Evolutionary conservation across 2,113 vertebrate genomes (phyloP).

Genomic region (Todiramphus chloris): DNA sequence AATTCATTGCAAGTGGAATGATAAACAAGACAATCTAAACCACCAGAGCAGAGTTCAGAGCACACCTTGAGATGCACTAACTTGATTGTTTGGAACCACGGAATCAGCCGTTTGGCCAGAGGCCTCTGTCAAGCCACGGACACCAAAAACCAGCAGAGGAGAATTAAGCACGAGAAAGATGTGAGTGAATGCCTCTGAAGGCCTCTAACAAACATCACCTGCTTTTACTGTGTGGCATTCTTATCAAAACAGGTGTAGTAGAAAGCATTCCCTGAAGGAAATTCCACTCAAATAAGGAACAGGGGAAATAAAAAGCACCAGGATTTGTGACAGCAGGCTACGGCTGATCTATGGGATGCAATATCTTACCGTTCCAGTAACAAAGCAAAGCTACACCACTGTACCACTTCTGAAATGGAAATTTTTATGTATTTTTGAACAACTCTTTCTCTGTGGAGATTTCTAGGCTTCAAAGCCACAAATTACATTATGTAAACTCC

Average conservation of each 20-base stretch:
- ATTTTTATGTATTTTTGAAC: background rate
- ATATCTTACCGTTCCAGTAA: background rate
- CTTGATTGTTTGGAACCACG: background rate
- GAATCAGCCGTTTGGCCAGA: background rate
- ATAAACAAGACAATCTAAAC: background rate
- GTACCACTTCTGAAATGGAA: background rate
- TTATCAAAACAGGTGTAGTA: background rate
- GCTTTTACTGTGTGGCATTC: background rate
- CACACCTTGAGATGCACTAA: background rate
- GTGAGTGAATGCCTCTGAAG: background rate
- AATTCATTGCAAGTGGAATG: background rate
- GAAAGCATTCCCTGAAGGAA: background rate
- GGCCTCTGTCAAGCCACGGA: background rate
- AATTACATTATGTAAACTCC: background rate
- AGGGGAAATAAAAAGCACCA: background rate
- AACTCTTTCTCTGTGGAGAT: background rate
- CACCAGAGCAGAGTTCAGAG: background rate
- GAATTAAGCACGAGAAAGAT: background rate
- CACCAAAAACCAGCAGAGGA: background rate
- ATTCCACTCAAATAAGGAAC: background rate
- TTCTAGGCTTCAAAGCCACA: background rate
- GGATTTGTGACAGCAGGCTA: background rate
- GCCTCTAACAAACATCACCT: background rate
- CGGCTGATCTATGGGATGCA: background rate
- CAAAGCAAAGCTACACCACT: background rate